Evolutionary conservation across 2,797 vertebrate species (phyloP), one percentile per base, ranked within the genome.

Genomic region (Artibeus lituratus): DNA sequence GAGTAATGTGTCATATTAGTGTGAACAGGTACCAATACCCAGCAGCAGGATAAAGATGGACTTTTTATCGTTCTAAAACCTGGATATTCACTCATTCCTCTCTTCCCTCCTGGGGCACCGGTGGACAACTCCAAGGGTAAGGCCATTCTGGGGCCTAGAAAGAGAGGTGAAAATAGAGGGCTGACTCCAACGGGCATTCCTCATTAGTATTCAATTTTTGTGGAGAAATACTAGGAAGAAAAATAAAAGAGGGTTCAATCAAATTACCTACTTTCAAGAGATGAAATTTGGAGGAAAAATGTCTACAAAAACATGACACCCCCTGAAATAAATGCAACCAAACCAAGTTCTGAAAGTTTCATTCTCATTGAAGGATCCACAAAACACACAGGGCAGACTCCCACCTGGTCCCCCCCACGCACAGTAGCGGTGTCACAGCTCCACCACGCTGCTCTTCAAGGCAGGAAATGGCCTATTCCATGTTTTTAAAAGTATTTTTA

Each of bases 191-290:
- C 0, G 16, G n/a, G 49, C 53, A 42, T 32, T 59, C 44, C n/a
- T 44, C 49, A 16, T 47, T 26, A 69, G 22, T 82, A 7, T 57
- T 57, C 29, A 39, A 10, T n/a, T 7, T 69, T 37, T 73, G 32
- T 49, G 62, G 39, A 37, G 81, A 94, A 83, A 92, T 1, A 83
- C 9, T 10, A 86, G 44, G 89, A 70, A 96, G 77, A 76, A 37
- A 59, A 85, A 62, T 37, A 59, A 87, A 82, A 83, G 37, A 57
- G 7, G 7, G 6, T 51, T 39, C n/a, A 59, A 22, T 76, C n/a
- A 35, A 81, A 72, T 70, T 78, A 55, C 67, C 65, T 37, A 77
- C 51, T 87, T 59, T 70, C 67, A 74, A 62, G n/a, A 91, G 57
- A 85, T 86, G 51, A 65, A 82, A 82, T 69, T 57, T 53, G 59